These are phyloP conservation scores for Taeniopygia guttata DNA, from an alignment of 2,797 vertebrate genomes.

Conservation along the genomic window DNA sequence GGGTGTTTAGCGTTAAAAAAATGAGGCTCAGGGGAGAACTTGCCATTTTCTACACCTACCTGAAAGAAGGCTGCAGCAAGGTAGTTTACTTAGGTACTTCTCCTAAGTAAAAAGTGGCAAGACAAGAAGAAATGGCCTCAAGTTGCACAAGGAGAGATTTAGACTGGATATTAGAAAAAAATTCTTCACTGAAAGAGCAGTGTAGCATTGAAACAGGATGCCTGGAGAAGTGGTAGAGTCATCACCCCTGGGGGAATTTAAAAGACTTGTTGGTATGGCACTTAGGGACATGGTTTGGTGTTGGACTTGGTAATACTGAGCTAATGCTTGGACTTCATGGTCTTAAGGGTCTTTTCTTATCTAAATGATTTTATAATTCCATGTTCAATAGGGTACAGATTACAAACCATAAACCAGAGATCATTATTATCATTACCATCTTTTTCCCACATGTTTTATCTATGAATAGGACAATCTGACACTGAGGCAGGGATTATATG, in stretches of 20 bases:
- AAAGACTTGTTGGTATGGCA: not conserved
- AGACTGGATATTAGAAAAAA: not conserved
- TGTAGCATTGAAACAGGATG: not conserved
- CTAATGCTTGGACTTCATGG: not conserved
- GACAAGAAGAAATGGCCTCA: not conserved
- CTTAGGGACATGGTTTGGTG: not conserved
- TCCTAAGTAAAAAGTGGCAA: not conserved
- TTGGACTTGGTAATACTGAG: not conserved
- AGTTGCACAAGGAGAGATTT: not conserved
- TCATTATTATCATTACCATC: not conserved
- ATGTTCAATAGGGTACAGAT: not conserved
- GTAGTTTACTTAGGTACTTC: too few relatives aligned
- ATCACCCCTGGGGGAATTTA: not conserved
- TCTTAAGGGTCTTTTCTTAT: not conserved
- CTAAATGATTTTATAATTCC: not conserved
- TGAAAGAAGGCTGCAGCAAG: not conserved
- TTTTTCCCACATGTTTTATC: not conserved
- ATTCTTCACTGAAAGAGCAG: not conserved
- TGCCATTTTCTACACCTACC: not conserved
- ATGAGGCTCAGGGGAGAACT: not conserved
- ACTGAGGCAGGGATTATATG: not conserved
- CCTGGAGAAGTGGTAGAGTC: accelerated
- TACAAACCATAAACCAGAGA: not conserved
- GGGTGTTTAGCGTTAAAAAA: not conserved
- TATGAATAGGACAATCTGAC: not conserved